Conservation (phyloP, 2,888 invertebrate genomes). For the Drosophila subsilvestris region DNA sequence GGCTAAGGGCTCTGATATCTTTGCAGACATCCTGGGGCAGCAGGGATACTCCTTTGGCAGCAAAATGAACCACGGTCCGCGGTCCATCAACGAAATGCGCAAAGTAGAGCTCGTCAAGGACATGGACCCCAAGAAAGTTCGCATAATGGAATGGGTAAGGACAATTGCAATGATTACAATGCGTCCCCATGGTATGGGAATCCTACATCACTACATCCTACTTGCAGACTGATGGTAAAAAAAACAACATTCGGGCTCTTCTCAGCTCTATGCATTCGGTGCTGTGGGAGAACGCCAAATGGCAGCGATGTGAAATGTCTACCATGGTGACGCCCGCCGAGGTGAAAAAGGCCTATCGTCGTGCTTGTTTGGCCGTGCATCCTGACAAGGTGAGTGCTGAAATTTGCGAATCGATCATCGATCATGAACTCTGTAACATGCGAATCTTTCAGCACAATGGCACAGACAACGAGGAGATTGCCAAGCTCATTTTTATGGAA, state of each 20-base stretch:
- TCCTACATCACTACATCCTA: too few species aligned
- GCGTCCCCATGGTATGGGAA: neutral
- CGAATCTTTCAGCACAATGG: conserved; percentile 92
- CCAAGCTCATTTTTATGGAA: conserved; percentile 99
- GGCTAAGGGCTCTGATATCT: conserved; percentile 87
- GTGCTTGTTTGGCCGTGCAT: conserved; percentile 98
- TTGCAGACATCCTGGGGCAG: conserved; percentile 95
- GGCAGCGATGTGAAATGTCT: conserved; percentile 97
- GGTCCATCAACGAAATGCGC: conserved; percentile 96
- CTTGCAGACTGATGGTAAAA: conserved; percentile 95
- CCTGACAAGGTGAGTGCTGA: conserved; percentile 94
- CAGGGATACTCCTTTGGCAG: conserved; percentile 94
- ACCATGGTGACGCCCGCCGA: conserved; percentile 95
- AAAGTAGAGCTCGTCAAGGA: conserved; percentile 93
- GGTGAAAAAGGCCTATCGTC: conserved; percentile 97
- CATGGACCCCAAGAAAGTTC: conserved; percentile 96
- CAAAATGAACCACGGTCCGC: conserved; percentile 90
- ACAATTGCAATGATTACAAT: neutral
- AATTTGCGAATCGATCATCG: neutral
- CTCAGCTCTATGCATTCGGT: conserved; percentile 97
- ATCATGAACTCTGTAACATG: neutral
- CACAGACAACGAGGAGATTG: conserved; percentile 95
- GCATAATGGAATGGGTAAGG: conserved; percentile 91
- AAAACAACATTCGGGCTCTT: conserved; percentile 97
- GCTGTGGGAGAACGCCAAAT: conserved; percentile 96